Base-by-base conservation (phyloP, 37 sponge, comb jelly and placozoan genomes). In the Corticium candelabrum region DNA sequence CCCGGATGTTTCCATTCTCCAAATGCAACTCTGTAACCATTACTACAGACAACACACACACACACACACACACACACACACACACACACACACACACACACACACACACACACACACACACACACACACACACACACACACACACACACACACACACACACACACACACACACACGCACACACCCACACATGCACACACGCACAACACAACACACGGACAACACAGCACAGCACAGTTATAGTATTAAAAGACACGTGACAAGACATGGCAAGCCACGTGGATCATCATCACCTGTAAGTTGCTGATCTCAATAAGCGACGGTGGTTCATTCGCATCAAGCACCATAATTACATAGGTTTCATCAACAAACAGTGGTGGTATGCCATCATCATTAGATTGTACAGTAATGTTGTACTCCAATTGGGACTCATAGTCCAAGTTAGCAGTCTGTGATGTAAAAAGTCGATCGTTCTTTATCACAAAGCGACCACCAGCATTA, bases 241-340 rank as follows among this genome's bases (percentile, higher is more conserved):
- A 43, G 11, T 21, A 5, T 21, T 11, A 43, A n/a, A 5, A 43
- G 11, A 43, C 56, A 43, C 56, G 11, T 11, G 11, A 43, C 5
- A 5, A 43, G 11, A 43, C 56, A 43, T 11, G 11, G 11, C 5
- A 43, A 43, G 11, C 5, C 56, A 43, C 56, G 11, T 43, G 56
- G 11, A 7, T 15, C 31, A 7, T n/a, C n/a, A 5, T 70, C 21
- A 70, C 73, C 35, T 7, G 5, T 4, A 70, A 70, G 36, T 15
- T 15, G 21, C 31, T 35, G 36, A 70, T 34, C 29, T 29, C 5
- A 32, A 70, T 70, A 34, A 5, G 5, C 4, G 73, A 30, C 5
- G 73, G 73, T 7, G 73, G 5, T 34, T 70, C 73, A 32, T 70
- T 70, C 73, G 21, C 73, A 32, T 70, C 73, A 4, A n/a, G n/a